These are phyloP conservation scores for Rosalia funebris DNA, from an alignment of 2,888 invertebrate genomes.

Conservation along the genomic window DNA sequence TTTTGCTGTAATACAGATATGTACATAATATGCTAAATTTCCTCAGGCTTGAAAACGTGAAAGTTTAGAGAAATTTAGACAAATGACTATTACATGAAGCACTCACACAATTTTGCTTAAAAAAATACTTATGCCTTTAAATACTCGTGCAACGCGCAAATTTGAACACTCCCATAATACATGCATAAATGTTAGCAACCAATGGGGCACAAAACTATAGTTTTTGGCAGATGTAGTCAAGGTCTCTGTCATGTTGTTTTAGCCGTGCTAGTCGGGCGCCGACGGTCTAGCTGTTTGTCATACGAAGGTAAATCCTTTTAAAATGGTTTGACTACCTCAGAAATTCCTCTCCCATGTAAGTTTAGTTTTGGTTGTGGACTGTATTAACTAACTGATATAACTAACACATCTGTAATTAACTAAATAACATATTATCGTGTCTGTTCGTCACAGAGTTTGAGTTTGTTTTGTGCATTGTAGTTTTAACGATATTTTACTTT, in stretches of 20 bases:
- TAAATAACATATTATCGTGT: constrained; percentile 21
- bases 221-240: constrained; percentile 49
- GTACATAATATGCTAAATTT: no score
- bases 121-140: no score
- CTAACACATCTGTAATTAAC: no score
- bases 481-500: not conserved
- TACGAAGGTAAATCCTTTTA: constrained; percentile 65
- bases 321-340: constrained; percentile 48
- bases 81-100: no score
- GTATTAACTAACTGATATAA: no score
- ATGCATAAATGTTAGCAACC: constrained; percentile 36
- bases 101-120: no score
- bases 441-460: constrained; percentile 27
- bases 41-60: no score
- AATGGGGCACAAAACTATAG: constrained; percentile 36
- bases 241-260: constrained; percentile 61
- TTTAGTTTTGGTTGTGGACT: constrained; percentile 38
- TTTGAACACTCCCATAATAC: no score
- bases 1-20: no score
- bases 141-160: no score
- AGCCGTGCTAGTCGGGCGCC: constrained; percentile 66
- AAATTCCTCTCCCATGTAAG: constrained; percentile 47
- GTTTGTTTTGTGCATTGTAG: constrained; percentile 19
- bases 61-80: no score
- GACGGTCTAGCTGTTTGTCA: constrained; percentile 64